Evolutionary conservation across 1,140 invertebrate genomes (phyloP), one percentile per base, ranked within the genome.

Genomic region (Drosophila navojoa): DNA sequence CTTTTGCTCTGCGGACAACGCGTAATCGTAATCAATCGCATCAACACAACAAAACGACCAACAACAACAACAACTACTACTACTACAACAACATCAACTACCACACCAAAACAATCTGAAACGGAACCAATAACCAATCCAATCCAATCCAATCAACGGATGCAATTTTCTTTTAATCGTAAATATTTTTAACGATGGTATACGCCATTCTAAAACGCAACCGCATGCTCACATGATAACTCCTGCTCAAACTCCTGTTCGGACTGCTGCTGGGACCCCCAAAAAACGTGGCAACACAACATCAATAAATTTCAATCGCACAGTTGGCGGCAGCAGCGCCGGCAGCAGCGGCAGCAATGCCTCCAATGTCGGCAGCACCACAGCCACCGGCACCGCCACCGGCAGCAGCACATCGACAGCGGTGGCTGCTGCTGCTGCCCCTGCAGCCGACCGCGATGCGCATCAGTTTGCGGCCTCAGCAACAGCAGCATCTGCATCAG

Each of bases 81-180:
- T 2, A 35, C 32, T 3, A 29, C 27, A 29, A 29, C 27, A 29
- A 5, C 32, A 32, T 9, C 32, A 7, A 13, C 35, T 3, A 38
- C 42, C 42, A 16, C 42, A 15, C 1, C 19, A 70, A 52, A 55
- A 54, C 29, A 52, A 29, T 61, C 45, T 11, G 45, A 42, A 54
- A 74, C 49, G 35, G 10, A 25, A 67, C 59, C 61, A 35, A 62
- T 22, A 22, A 22, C 19, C 19, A 62, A 63, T 76, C 82, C 82
- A 81, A 82, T 73, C 71, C 76, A 89, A 89, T 90, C 81, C 80
- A 85, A 89, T 89, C 85, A 89, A 90, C 85, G 76, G 77, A 90
- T 90, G 85, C 85, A 85, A 89, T 89, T 89, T 89, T 59, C 85
- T 90, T 84, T 89, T 90, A 90, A 89, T 84, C 85, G 85, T 89